Conservation (phyloP, 1,140 invertebrate genomes). For the Solen grandis region DNA sequence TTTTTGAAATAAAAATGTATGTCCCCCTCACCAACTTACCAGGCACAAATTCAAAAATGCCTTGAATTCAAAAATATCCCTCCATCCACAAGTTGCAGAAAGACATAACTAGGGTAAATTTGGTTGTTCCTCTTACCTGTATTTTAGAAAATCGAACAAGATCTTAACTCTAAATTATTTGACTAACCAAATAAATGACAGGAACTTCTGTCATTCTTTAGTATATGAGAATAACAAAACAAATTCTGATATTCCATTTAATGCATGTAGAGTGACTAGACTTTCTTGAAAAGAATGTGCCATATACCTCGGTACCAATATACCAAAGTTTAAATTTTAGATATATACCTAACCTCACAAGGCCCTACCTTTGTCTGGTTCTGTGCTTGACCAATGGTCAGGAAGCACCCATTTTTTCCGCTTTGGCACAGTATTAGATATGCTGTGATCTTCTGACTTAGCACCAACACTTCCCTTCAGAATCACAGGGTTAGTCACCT, state of each 20-base stretch:
- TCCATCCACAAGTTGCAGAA: no score
- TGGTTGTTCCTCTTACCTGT: no score
- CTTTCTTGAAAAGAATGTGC: background rate
- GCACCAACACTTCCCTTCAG: no score
- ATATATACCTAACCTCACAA: background rate
- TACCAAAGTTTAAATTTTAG: no score
- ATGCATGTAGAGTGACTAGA: background rate
- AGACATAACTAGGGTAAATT: no score
- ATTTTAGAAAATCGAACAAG: no score
- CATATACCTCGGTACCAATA: background rate
- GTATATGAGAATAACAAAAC: background rate
- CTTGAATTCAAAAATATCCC: no score
- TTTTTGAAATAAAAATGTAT: no score
- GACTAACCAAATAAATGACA: no score
- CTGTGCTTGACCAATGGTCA: constrained; percentile 30
- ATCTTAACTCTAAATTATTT: no score
- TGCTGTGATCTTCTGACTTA: background rate
- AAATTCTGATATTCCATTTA: background rate
- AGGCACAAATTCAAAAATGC: no score
- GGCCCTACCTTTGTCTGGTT: background rate
- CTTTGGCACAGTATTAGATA: background rate
- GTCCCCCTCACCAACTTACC: no score
- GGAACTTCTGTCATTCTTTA: background rate
- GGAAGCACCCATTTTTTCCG: constrained; percentile 50
- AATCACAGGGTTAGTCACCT: background rate